Percentiles rank a stretch among this genome's conserved stretches.
phyloP scores from a whole-genome alignment of 2,113 vertebrate genomes.

The Rhinolophus ferrumequinum region DNA sequence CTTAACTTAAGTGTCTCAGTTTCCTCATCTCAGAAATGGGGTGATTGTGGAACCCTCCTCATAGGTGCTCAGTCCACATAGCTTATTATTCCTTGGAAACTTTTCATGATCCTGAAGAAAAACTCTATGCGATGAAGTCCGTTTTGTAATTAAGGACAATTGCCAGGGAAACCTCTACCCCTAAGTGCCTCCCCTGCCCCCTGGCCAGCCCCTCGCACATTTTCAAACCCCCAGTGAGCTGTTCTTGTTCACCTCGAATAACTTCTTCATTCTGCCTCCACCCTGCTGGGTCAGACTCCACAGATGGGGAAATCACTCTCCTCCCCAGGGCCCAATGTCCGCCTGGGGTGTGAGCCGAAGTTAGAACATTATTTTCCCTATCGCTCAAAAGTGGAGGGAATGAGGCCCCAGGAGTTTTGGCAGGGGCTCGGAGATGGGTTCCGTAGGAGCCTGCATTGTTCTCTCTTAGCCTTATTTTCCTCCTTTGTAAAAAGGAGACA shows the following conservation, averaged over 20 bases:
- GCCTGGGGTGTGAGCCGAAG: neutral
- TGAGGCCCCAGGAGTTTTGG: neutral
- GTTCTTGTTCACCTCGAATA: neutral
- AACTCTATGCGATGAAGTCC: neutral
- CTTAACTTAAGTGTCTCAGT: neutral
- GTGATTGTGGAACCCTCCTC: neutral
- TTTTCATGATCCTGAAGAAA: slow-evolving; percentile 9
- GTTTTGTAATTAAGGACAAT: neutral
- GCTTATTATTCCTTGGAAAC: neutral
- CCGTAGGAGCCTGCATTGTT: neutral
- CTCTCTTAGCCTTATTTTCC: neutral
- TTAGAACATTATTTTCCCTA: neutral
- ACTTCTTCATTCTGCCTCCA: neutral
- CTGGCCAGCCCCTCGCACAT: neutral
- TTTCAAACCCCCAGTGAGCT: neutral
- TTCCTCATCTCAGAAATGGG: neutral
- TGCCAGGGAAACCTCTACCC: neutral
- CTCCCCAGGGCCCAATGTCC: slow-evolving; percentile 1
- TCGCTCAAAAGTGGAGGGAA: neutral
- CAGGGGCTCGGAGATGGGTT: neutral
- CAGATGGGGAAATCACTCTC: neutral
- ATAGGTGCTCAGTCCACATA: neutral
- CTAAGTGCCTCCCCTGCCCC: too few relatives aligned
- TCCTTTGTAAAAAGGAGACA: neutral
- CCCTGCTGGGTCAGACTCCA: neutral